phyloP scores from a whole-genome alignment of 2,113 vertebrate genomes.

The Camelus dromedarius region DNA sequence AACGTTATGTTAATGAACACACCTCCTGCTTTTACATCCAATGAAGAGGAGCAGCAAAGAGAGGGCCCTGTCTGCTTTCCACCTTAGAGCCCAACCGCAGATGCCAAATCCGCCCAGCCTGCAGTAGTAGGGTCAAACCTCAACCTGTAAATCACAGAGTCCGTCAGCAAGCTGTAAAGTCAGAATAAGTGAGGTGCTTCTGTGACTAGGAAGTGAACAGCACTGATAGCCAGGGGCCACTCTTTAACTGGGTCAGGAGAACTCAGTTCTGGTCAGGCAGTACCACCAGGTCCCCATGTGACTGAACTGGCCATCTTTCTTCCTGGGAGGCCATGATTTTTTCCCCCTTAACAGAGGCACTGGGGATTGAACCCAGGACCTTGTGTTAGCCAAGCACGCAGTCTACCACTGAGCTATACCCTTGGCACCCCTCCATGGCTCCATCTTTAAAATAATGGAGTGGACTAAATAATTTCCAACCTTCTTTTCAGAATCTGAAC shows the following conservation, averaged over 20 bases:
- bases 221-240: neutral
- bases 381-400: too few relatives aligned
- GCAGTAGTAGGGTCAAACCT: neutral
- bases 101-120: neutral
- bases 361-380: too few relatives aligned
- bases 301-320: neutral
- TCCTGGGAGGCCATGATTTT: neutral
- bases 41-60: neutral
- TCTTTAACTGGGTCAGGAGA: neutral
- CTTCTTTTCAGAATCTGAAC: slow-evolving; percentile 18
- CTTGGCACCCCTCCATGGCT: neutral
- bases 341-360: too few relatives aligned
- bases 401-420: too few relatives aligned
- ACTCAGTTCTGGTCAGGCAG: neutral
- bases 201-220: neutral
- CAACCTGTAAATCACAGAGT: neutral
- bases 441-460: neutral
- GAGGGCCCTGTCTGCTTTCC: neutral
- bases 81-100: neutral
- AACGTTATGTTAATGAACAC: fast-evolving
- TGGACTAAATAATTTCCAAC: neutral
- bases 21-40: neutral
- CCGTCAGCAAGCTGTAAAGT: neutral
- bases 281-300: neutral
- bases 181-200: neutral